These are phyloP conservation scores for Eutolmus rufibarbis DNA, from an alignment of 2,888 invertebrate genomes.

Conservation along the genomic window DNA sequence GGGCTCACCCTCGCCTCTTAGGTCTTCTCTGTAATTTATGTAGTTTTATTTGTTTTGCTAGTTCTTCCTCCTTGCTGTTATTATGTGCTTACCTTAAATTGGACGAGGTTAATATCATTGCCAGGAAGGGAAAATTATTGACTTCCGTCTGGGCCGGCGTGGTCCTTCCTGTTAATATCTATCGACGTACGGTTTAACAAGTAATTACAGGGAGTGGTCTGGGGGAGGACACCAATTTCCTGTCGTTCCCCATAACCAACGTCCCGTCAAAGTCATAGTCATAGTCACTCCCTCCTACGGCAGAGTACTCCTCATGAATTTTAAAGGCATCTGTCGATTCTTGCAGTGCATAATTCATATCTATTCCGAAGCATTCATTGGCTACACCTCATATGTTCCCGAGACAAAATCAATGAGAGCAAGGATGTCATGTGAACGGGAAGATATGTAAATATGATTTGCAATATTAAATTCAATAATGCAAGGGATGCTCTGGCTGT, in stretches of 20 bases:
- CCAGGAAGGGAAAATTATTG: constrained; percentile 36
- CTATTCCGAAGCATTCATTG: background rate
- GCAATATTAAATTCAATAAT: constrained; percentile 39
- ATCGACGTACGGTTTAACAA: constrained; percentile 35
- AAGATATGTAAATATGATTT: constrained; percentile 38
- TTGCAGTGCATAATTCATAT: constrained; percentile 24
- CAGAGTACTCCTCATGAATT: constrained; percentile 21
- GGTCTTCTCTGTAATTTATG: constrained; percentile 38
- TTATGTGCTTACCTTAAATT: constrained; percentile 42
- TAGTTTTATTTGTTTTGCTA: constrained; percentile 39
- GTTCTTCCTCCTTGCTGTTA: constrained; percentile 14
- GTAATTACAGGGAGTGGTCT: constrained; percentile 34
- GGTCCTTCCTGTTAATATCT: constrained; percentile 37
- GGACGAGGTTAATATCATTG: constrained; percentile 42
- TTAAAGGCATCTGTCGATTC: constrained; percentile 15
- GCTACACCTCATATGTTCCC: background rate
- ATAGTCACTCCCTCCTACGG: background rate
- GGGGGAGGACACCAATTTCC: constrained; percentile 4
- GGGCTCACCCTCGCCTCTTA: background rate
- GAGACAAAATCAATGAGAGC: constrained; percentile 2
- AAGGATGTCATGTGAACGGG: background rate
- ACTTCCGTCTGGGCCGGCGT: constrained; percentile 38
- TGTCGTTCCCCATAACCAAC: background rate
- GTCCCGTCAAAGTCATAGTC: background rate
- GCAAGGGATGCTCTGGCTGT: background rate